phyloP scores from a whole-genome alignment of 1,140 invertebrate species.

The Agrilus planipennis region DNA sequence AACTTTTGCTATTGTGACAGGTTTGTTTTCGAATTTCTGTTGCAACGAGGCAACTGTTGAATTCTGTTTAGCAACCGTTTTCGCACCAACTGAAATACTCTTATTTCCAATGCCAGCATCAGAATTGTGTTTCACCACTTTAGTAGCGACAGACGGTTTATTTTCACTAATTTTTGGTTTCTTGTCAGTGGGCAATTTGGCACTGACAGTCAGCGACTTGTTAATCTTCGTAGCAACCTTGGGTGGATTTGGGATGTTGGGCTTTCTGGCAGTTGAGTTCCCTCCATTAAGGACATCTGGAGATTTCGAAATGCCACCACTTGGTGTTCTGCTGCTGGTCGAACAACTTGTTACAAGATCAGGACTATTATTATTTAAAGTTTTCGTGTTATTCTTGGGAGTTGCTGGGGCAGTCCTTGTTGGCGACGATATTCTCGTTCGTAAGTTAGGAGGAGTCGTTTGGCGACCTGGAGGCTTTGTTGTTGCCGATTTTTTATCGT shows the following conservation, averaged over 20 bases:
- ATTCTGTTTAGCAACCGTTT: constrained; percentile 38
- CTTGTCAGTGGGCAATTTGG: constrained; percentile 24
- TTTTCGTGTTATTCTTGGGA: constrained; percentile 25
- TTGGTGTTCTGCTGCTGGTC: constrained; percentile 26
- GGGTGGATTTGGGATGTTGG: constrained; percentile 17
- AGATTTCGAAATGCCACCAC: constrained; percentile 40
- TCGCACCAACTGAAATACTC: constrained; percentile 33
- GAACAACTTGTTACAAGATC: constrained; percentile 58
- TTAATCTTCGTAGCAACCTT: constrained; percentile 17
- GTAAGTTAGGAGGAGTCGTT: constrained; percentile 37
- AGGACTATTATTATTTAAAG: constrained; percentile 43
- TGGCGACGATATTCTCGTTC: constrained; percentile 31
- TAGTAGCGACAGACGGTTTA: constrained; percentile 23
- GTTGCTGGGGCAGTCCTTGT: constrained; percentile 26
- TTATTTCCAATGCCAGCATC: constrained; percentile 23
- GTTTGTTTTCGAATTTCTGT: constrained; percentile 54
- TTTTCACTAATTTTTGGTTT: constrained; percentile 16
- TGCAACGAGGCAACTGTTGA: constrained; percentile 61
- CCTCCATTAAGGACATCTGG: constrained; percentile 46
- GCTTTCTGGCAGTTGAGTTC: constrained; percentile 12
- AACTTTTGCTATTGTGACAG: constrained; percentile 9
- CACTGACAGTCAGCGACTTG: constrained; percentile 12
- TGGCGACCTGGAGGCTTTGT: constrained; percentile 35
- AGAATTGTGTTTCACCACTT: constrained; percentile 19
- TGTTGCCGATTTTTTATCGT: constrained; percentile 33